Conservation (phyloP, 2,888 invertebrate species). For the Conchocele bisecta region DNA sequence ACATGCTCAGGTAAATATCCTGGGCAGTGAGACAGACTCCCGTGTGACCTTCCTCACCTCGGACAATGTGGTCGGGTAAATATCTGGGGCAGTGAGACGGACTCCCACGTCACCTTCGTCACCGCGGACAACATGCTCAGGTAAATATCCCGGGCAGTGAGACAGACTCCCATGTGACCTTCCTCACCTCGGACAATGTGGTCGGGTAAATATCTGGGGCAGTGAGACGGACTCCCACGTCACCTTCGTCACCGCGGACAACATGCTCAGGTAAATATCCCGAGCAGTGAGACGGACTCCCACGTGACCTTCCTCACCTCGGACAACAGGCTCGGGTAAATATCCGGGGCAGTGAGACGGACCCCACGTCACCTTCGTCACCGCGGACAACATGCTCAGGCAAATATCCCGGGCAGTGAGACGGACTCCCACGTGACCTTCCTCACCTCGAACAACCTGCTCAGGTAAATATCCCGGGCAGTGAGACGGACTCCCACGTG, state of each 20-base stretch:
- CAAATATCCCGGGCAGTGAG: constrained; percentile 90
- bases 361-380: no score
- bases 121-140: constrained; percentile 94
- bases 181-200: constrained; percentile 93
- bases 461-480: constrained; percentile 91
- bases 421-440: constrained; percentile 90
- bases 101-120: constrained; percentile 90
- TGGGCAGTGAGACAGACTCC: constrained; percentile 89
- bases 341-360: no score
- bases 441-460: constrained; percentile 92
- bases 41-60: constrained; percentile 92
- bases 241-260: constrained; percentile 92
- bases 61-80: constrained; percentile 92
- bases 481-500: constrained; percentile 89
- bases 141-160: constrained; percentile 89
- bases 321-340: constrained; percentile 92
- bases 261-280: constrained; percentile 90
- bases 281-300: constrained; percentile 89
- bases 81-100: constrained; percentile 86
- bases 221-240: constrained; percentile 90
- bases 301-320: constrained; percentile 92
- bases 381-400: no score
- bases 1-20: constrained; percentile 90
- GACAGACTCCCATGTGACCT: constrained; percentile 89
- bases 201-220: constrained; percentile 88